A percentile compares a stretch with the other conserved stretches of the same genome.
Evolutionary conservation across 2,797 vertebrate species (phyloP).

Genomic region (Danio choprae): DNA sequence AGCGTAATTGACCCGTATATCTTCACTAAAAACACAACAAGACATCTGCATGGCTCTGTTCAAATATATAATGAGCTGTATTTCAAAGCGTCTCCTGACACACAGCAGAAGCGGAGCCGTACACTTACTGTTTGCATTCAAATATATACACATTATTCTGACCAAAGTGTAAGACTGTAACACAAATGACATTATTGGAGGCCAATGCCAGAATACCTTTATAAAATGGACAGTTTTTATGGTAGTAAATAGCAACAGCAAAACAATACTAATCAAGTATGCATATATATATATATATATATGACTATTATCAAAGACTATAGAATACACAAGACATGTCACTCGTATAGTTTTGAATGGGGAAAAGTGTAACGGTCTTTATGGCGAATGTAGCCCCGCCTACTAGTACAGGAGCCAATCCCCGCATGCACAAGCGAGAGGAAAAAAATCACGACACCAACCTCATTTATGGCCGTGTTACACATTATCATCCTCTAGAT

Average conservation of each 20-base stretch:
- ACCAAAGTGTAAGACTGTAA: neutral
- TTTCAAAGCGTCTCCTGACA: neutral
- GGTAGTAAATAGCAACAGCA: neutral
- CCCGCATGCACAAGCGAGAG: too few species aligned
- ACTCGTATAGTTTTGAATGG: too few species aligned
- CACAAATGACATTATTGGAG: neutral
- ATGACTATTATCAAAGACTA: too few species aligned
- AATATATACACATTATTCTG: neutral
- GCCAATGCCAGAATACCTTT: neutral
- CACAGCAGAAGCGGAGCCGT: neutral
- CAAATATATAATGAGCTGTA: slow-evolving; percentile 21
- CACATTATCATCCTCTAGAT: too few species aligned
- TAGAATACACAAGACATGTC: too few species aligned
- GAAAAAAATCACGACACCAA: too few species aligned
- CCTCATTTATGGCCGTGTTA: too few species aligned
- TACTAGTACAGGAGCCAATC: too few species aligned
- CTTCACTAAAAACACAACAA: slow-evolving; percentile 41
- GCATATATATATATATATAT: neutral
- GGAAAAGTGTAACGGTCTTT: too few species aligned
- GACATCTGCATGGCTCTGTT: slow-evolving; percentile 25
- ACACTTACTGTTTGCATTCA: neutral
- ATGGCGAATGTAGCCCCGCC: too few species aligned
- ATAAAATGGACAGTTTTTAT: neutral
- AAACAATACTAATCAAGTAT: too few species aligned
- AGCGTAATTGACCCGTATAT: slow-evolving; percentile 43